phyloP scores from a whole-genome alignment of 2,113 vertebrate genomes.

The Bos indicus region DNA sequence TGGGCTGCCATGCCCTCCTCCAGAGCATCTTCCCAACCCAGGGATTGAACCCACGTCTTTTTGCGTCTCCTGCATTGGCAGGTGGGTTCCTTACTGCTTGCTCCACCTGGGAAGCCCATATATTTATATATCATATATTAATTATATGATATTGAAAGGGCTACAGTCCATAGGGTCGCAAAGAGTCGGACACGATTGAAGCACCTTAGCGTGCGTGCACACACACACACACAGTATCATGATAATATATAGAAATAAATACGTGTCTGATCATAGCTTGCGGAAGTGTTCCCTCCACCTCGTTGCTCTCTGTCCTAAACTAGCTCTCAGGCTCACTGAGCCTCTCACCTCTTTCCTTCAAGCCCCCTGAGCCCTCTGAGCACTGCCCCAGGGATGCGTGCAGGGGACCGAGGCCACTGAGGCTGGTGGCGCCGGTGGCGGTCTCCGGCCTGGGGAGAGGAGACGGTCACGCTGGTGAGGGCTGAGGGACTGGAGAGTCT shows the following conservation, averaged over 20 bases:
- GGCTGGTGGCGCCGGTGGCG: rapidly evolving
- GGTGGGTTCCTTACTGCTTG: neutral
- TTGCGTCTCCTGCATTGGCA: neutral
- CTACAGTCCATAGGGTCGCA: neutral
- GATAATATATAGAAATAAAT: neutral
- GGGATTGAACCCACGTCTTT: neutral
- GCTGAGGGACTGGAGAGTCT: neutral
- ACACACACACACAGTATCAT: neutral
- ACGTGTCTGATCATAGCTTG: rapidly evolving
- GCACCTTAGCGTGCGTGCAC: neutral
- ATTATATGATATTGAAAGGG: neutral
- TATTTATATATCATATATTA: neutral
- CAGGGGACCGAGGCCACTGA: neutral
- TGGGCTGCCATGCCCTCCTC: neutral
- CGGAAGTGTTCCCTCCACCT: rapidly evolving
- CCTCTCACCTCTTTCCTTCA: neutral
- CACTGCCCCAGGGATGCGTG: neutral
- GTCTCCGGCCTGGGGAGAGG: neutral
- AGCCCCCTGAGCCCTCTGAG: neutral
- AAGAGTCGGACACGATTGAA: neutral
- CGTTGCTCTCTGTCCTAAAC: no score
- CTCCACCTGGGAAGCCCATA: neutral
- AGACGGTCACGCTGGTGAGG: neutral
- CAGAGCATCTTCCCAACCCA: neutral
- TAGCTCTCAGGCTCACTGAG: neutral